Base-by-base conservation (phyloP, 2,113 vertebrate genomes). In the Turnix velox region DNA sequence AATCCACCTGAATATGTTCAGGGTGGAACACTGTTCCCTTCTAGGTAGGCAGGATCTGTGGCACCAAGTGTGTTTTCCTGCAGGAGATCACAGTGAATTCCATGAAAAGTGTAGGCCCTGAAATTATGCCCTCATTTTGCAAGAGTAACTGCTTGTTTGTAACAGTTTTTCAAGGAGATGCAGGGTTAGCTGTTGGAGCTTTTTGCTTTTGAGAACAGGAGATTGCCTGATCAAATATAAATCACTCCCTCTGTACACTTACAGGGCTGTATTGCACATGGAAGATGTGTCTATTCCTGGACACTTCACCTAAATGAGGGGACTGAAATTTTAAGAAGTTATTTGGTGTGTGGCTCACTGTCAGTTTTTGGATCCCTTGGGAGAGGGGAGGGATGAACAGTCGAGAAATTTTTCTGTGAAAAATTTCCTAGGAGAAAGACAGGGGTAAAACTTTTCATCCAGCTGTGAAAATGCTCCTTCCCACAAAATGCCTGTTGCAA, bases 391-490 rank as follows among this genome's bases (percentile, higher is more conserved):
- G 52, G 37, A 67, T 68, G 54, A 87, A 75, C 5, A 61, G 24
- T 57, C 43, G 61, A 30, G 22, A 66, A 1, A 49, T 39, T 61
- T 79, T 68, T 72, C 43, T 45, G 4, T 28, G 57, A 46, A 75
- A 80, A 48, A 37, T n/a, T 78, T 61, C 68, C 42, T 54, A 74
- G 58, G 71, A 66, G 35, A 45, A 84, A 95, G 88, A 73, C 0
- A 12, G 67, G 28, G 43, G 65, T 49, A 80, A 85, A 92, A 75
- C 62, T 81, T 88, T 65, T 48, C 30, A 66, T 52, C 77, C 77
- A 85, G 89, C 83, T 91, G 84, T 63, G 84, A 91, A 92, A 96
- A 76, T 4, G 7, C 58, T 87, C 58, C 77, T 87, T 84, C 24
- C 49, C 71, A 49, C 66, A 57, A 83, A 92, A 43, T 0, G 27